phyloP scores from a whole-genome alignment of 2,797 vertebrate genomes.

The Natrix natrix region DNA sequence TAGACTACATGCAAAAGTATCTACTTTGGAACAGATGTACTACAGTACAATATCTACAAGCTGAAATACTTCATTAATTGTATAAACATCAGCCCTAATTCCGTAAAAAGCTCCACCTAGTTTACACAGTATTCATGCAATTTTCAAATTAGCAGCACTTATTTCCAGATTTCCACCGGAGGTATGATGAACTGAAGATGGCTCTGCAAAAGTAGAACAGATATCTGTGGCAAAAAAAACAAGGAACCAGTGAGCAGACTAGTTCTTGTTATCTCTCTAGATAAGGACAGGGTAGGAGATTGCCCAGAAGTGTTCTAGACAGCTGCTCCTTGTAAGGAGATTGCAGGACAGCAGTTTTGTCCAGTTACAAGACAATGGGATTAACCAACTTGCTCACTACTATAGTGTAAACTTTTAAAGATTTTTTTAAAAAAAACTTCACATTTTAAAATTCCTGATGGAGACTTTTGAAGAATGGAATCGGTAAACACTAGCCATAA shows the following conservation, averaged over 20 bases:
- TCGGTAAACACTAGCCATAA: not conserved
- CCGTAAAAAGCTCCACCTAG: not conserved
- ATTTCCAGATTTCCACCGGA: not conserved
- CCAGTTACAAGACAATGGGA: not conserved
- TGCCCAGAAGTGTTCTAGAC: not conserved
- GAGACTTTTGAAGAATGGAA: not conserved
- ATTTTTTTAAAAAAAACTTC: not conserved
- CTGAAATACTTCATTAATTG: not conserved
- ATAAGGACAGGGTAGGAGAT: not conserved
- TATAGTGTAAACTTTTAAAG: not conserved
- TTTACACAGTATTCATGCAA: not conserved
- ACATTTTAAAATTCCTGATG: not conserved
- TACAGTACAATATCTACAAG: not conserved
- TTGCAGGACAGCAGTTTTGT: not conserved
- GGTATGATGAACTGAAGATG: not conserved
- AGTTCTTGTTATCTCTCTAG: not conserved
- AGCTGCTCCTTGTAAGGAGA: not conserved
- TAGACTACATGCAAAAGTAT: not conserved
- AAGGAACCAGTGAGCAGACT: not conserved
- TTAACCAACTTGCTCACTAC: not conserved
- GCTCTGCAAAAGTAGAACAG: not conserved
- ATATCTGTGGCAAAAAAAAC: not conserved
- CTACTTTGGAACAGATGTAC: not conserved
- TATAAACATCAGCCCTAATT: not conserved
- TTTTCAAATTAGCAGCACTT: not conserved